Conservation (phyloP, 2,797 vertebrate genomes). For the Periophthalmus magnuspinnatus region DNA sequence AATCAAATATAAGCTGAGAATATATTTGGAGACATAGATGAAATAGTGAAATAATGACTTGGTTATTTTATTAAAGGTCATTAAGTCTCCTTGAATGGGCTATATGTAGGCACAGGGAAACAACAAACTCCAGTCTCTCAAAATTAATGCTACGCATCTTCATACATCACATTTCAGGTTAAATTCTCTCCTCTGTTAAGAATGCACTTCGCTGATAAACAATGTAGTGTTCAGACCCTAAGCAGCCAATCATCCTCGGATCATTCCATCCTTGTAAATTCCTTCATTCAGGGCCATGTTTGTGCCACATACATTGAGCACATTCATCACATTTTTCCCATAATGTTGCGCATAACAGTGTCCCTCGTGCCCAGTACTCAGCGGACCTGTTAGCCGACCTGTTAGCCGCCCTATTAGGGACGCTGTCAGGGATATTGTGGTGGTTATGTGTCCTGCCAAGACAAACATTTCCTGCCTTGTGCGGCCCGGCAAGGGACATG, state of each 20-base stretch:
- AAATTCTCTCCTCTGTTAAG: constrained; percentile 55
- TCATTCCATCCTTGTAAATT: constrained; percentile 48
- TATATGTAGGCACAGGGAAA: constrained; percentile 56
- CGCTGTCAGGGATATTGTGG: constrained; percentile 61
- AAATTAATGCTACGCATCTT: constrained; percentile 25
- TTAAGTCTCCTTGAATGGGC: constrained; percentile 32
- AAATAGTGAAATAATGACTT: constrained; percentile 34
- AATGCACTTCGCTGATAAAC: constrained; percentile 59
- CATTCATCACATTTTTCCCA: constrained; percentile 61
- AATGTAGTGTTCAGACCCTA: constrained; percentile 60
- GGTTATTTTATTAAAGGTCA: constrained; percentile 39
- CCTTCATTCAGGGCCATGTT: constrained; percentile 55
- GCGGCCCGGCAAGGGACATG: constrained; percentile 51
- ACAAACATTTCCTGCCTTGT: constrained; percentile 77
- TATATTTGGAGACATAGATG: constrained; percentile 47
- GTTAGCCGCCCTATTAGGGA: constrained; percentile 66
- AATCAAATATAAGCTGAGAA: constrained; percentile 61
- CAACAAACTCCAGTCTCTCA: constrained; percentile 42
- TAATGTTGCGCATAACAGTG: constrained; percentile 48
- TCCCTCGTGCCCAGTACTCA: constrained; percentile 50
- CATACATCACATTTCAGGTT: constrained; percentile 58
- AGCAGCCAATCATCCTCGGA: constrained; percentile 34
- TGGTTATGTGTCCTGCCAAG: constrained; percentile 70
- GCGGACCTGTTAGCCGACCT: constrained; percentile 59
- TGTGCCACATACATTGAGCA: constrained; percentile 41